Percentiles rank a stretch among this genome's conserved stretches.
These are phyloP conservation scores for Lasius fuliginosus DNA, from an alignment of 2,888 invertebrate genomes.

Conservation along the genomic window DNA sequence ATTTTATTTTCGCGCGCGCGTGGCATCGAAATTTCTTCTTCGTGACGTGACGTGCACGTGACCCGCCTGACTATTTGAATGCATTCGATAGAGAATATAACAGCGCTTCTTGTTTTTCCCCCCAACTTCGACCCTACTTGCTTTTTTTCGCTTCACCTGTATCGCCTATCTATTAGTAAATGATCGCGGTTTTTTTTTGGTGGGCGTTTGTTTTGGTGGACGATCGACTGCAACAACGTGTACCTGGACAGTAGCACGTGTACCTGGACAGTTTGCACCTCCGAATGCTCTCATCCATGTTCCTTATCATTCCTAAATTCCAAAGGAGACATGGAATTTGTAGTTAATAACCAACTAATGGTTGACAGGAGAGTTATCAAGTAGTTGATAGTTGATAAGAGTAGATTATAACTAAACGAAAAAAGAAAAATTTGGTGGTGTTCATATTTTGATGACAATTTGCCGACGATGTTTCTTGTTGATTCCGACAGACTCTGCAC, in stretches of 20 bases:
- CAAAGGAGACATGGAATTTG: conserved; percentile 38
- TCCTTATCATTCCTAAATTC: neutral
- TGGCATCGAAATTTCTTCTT: conserved; percentile 42
- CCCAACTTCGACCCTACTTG: conserved; percentile 1
- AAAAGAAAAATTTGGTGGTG: conserved; percentile 11
- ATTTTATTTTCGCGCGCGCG: neutral
- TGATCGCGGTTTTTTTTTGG: conserved; percentile 68
- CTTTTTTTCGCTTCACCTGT: conserved; percentile 63
- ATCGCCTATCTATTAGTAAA: conserved; percentile 63
- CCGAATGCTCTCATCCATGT: conserved; percentile 9
- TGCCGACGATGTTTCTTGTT: neutral
- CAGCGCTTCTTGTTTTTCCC: conserved; percentile 35
- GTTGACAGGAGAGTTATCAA: neutral
- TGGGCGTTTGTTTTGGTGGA: conserved; percentile 76
- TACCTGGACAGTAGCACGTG: conserved; percentile 79
- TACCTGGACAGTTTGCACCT: conserved; percentile 22
- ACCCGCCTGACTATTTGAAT: conserved; percentile 57
- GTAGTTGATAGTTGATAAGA: neutral
- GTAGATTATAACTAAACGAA: conserved; percentile 24
- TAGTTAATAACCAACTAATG: conserved; percentile 37
- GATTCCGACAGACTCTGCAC: neutral
- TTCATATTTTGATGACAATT: neutral
- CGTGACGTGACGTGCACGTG: conserved; percentile 58
- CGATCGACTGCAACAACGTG: conserved; percentile 78
- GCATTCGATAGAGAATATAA: conserved; percentile 14